Conservation (phyloP, 2,113 vertebrate species). For the Peromyscus leucopus region DNA sequence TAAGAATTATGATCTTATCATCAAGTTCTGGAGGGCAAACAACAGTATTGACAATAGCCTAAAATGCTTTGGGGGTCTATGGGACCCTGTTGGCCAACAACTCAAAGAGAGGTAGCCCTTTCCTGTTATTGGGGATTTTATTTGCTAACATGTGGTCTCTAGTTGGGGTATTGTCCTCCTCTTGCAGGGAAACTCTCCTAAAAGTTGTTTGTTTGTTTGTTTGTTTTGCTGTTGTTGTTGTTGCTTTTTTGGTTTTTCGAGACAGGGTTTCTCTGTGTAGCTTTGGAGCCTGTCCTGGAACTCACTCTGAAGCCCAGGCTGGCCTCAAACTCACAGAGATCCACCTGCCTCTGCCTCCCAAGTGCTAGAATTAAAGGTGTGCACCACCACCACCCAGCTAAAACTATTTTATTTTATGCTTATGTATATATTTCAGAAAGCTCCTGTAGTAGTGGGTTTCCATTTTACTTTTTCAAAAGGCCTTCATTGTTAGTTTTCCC, state of each 20-base stretch:
- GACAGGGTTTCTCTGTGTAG: too few relatives aligned
- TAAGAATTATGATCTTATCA: background rate
- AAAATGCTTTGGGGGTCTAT: background rate
- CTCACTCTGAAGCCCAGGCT: too few relatives aligned
- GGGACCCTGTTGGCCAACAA: background rate
- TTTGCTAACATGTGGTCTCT: background rate
- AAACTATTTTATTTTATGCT: background rate
- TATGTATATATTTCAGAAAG: background rate
- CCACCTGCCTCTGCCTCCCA: too few relatives aligned
- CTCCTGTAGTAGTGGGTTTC: background rate
- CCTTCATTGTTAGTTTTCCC: background rate
- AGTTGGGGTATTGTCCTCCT: background rate
- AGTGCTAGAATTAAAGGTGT: too few relatives aligned
- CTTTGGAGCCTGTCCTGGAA: too few relatives aligned
- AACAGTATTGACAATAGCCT: background rate
- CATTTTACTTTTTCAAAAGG: background rate
- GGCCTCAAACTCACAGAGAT: too few relatives aligned
- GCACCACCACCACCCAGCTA: too few relatives aligned
- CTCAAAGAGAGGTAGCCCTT: background rate
- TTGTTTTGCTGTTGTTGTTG: too few relatives aligned
- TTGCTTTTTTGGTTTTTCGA: too few relatives aligned
- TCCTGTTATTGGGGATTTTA: background rate
- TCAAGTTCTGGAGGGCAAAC: too few relatives aligned
- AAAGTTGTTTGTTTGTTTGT: too few relatives aligned
- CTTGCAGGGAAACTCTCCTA: background rate